These are phyloP conservation scores for Galaxias olidus DNA, from an alignment of 2,797 vertebrate species.

Conservation along the genomic window DNA sequence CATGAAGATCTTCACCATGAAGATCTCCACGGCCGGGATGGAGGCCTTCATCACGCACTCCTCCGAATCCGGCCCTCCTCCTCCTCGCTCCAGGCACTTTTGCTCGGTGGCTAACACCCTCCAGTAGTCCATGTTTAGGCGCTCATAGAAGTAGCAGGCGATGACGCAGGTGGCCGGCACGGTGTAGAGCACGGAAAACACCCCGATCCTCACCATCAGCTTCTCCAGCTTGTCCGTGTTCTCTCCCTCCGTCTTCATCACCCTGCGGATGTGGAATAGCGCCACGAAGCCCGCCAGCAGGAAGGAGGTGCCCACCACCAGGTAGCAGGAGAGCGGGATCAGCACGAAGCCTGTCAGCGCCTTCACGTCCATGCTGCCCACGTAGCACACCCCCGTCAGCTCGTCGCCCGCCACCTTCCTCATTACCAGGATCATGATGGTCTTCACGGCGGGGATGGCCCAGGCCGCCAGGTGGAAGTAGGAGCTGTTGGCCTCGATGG, in stretches of 20 bases:
- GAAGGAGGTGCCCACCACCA: slow-evolving; percentile 93
- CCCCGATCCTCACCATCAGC: slow-evolving; percentile 95
- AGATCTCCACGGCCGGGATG: slow-evolving; percentile 93
- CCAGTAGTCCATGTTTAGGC: slow-evolving; percentile 96
- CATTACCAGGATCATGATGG: slow-evolving; percentile 95
- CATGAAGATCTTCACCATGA: slow-evolving; percentile 99
- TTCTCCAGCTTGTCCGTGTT: slow-evolving; percentile 97
- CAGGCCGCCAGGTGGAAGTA: slow-evolving; percentile 97
- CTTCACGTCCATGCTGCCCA: slow-evolving; percentile 95
- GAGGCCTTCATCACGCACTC: slow-evolving; percentile 90
- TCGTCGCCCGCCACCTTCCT: slow-evolving; percentile 96
- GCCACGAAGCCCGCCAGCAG: slow-evolving; percentile 95
- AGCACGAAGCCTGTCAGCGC: slow-evolving; percentile 95
- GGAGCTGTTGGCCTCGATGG: slow-evolving; percentile 97
- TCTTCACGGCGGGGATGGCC: slow-evolving; percentile 95
- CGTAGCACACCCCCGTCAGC: slow-evolving; percentile 94
- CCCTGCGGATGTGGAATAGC: slow-evolving; percentile 94
- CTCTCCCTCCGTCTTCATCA: slow-evolving; percentile 97
- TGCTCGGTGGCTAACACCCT: slow-evolving; percentile 80
- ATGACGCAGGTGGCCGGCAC: slow-evolving; percentile 98
- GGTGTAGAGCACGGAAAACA: slow-evolving; percentile 94
- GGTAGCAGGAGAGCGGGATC: slow-evolving; percentile 92
- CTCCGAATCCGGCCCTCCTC: slow-evolving; percentile 65
- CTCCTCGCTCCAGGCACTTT: slow-evolving; percentile 73
- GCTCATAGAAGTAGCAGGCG: slow-evolving; percentile 96